phyloP scores from a whole-genome alignment of 2,888 invertebrate genomes.

The Clunio marinus region DNA sequence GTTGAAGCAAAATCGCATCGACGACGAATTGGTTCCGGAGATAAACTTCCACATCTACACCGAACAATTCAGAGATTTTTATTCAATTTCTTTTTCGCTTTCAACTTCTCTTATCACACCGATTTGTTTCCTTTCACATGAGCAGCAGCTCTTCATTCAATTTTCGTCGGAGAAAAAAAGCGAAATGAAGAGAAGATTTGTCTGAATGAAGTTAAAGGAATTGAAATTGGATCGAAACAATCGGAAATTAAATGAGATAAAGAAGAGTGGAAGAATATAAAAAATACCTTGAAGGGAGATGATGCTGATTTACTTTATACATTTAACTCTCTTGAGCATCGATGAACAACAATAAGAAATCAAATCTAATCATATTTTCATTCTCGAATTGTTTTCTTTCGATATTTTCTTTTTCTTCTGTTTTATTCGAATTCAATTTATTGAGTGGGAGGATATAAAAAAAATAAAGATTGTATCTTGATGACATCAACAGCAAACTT shows the following conservation, averaged over 20 bases:
- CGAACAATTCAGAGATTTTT: not conserved
- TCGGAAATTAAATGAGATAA: not conserved
- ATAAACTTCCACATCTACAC: too few species aligned
- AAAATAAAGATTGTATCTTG: not conserved
- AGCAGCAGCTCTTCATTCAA: too few species aligned
- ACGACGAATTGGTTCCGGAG: not conserved
- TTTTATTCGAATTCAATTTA: not conserved
- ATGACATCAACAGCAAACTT: not conserved
- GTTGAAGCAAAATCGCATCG: not conserved
- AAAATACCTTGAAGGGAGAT: not conserved
- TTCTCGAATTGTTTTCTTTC: not conserved
- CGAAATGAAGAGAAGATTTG: too few species aligned
- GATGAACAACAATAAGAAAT: too few species aligned
- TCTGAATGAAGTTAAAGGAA: not conserved
- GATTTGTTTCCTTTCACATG: too few species aligned
- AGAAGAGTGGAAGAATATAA: too few species aligned
- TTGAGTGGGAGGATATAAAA: not conserved
- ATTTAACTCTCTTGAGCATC: not conserved
- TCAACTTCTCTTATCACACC: too few species aligned
- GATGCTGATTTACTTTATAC: not conserved
- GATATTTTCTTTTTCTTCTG: not conserved
- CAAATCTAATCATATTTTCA: conserved; percentile 8
- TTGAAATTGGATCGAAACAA: not conserved
- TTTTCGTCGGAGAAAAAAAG: too few species aligned
- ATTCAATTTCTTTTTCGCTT: not conserved